These are phyloP conservation scores for Leptogaster cylindrica DNA, from an alignment of 2,888 invertebrate genomes.

Conservation along the genomic window DNA sequence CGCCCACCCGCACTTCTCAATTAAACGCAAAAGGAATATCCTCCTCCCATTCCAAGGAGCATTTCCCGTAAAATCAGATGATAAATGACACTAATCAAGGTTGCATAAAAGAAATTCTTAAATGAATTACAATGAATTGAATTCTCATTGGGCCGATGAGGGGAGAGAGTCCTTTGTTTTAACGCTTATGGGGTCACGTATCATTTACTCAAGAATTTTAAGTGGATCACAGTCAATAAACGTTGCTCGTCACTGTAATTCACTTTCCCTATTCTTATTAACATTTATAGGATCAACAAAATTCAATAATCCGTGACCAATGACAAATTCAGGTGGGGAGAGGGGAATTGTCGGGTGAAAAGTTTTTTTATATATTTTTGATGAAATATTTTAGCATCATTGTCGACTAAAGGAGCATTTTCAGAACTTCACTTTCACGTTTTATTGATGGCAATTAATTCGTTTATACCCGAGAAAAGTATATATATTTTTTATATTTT, in stretches of 20 bases:
- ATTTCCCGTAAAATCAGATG: not conserved
- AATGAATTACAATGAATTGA: not conserved
- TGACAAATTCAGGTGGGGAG: not conserved
- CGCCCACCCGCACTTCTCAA: no score
- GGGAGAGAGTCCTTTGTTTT: not conserved
- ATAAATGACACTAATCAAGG: not conserved
- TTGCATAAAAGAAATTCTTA: constrained; percentile 1
- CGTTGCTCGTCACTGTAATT: no score
- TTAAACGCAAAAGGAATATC: no score
- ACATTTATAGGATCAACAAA: not conserved
- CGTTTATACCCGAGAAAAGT: no score
- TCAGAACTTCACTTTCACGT: no score
- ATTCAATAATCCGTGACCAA: not conserved
- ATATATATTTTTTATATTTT: no score
- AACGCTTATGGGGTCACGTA: not conserved
- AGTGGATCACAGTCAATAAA: not conserved
- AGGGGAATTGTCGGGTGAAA: not conserved
- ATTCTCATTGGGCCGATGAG: not conserved
- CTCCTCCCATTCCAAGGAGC: no score
- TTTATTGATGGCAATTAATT: no score
- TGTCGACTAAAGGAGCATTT: no score
- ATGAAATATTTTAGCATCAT: no score
- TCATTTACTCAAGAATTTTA: not conserved
- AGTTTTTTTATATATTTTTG: no score
- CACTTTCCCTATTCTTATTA: no score